These are phyloP conservation scores for Dascyllus trimaculatus DNA, from an alignment of 2,113 vertebrate genomes.

Conservation along the genomic window DNA sequence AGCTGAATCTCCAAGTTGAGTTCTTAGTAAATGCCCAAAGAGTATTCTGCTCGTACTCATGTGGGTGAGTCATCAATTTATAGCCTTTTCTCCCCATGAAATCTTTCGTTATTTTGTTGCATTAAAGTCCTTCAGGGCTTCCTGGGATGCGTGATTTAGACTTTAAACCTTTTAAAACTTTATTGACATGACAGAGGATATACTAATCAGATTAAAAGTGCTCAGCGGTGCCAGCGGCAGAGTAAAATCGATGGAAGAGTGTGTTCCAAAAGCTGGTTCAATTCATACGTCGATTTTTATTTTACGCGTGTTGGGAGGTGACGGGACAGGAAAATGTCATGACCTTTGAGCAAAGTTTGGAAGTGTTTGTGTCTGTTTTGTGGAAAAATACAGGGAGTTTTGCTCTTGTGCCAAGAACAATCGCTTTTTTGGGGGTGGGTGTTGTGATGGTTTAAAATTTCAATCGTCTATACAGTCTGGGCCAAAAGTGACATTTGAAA, in stretches of 20 bases:
- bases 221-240: conserved; percentile 5
- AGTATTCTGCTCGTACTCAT: conserved; percentile 24
- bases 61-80: conserved; percentile 36
- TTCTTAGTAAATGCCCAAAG: conserved; percentile 6
- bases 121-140: conserved; percentile 1
- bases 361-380: conserved; percentile 15
- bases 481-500: conserved; percentile 45
- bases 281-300: conserved; percentile 58
- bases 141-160: conserved; percentile 11
- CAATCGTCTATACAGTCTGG: conserved; percentile 25
- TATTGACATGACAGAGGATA: conserved; percentile 39
- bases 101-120: conserved; percentile 3
- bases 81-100: conserved; percentile 14
- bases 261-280: conserved; percentile 34
- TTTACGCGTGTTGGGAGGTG: conserved; percentile 20
- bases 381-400: neutral
- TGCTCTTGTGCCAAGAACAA: conserved; percentile 23
- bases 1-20: conserved; percentile 19
- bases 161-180: conserved; percentile 49
- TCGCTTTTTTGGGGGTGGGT: neutral
- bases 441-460: conserved; percentile 8
- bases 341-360: conserved; percentile 22
- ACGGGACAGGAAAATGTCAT: conserved; percentile 18
- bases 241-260: conserved; percentile 49
- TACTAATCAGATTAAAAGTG: conserved; percentile 55